phyloP scores from a whole-genome alignment of 2,113 vertebrate species.

The Tamias sibiricus region DNA sequence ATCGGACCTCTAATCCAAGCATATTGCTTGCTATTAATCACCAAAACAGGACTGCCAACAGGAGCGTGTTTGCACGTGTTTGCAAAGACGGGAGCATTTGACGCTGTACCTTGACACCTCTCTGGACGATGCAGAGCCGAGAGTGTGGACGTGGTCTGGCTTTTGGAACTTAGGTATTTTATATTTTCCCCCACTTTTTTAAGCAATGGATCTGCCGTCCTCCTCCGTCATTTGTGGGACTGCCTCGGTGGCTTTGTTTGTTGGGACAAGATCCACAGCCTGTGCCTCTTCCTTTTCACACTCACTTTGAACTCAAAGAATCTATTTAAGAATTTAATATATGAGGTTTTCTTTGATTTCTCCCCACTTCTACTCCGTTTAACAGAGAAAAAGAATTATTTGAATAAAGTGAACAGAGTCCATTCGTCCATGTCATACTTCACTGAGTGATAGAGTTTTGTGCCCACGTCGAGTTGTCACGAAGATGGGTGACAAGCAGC shows the following conservation, averaged over 20 bases:
- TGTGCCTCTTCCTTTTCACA: constrained; percentile 38
- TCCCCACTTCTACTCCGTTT: background rate
- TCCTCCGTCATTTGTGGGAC: background rate
- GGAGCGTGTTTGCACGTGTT: constrained; percentile 81
- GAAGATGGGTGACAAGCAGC: background rate
- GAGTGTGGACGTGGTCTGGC: background rate
- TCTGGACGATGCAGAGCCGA: background rate
- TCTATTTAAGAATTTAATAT: constrained; percentile 90
- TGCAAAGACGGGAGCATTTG: constrained; percentile 71
- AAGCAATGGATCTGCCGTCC: constrained; percentile 47
- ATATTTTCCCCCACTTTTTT: constrained; percentile 24
- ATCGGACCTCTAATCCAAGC: constrained; percentile 86
- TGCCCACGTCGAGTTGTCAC: background rate
- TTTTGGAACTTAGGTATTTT: constrained; percentile 61
- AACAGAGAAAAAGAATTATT: constrained; percentile 72
- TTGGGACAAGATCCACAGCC: constrained; percentile 18
- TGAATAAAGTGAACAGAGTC: constrained; percentile 69
- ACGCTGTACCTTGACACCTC: background rate
- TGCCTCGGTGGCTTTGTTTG: constrained; percentile 9
- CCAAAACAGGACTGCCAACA: constrained; percentile 78
- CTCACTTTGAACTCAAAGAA: constrained; percentile 75
- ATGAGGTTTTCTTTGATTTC: constrained; percentile 71
- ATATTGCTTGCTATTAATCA: constrained; percentile 88
- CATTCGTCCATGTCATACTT: constrained; percentile 21
- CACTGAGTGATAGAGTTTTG: background rate